These are phyloP conservation scores for Callithrix jacchus DNA, from an alignment of 2,113 vertebrate species.

Conservation along the genomic window DNA sequence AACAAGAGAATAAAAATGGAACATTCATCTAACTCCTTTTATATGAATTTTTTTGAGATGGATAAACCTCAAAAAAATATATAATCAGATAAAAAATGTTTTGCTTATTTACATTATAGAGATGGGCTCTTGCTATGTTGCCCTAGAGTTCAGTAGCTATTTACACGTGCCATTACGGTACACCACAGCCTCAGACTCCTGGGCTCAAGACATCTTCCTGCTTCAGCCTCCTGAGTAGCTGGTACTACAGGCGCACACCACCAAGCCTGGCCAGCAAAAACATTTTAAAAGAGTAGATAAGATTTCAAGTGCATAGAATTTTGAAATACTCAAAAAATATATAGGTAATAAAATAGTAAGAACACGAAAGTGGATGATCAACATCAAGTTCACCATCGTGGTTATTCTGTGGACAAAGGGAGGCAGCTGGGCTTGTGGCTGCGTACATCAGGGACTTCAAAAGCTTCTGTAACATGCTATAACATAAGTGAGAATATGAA, in stretches of 20 bases:
- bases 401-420: not conserved
- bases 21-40: not conserved
- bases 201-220: not conserved
- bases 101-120: not conserved
- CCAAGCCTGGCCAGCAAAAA: not conserved
- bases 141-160: not conserved
- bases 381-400: not conserved
- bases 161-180: not conserved
- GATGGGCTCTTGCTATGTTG: not conserved
- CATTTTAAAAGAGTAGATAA: not conserved
- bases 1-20: not conserved
- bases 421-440: not conserved
- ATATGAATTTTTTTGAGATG: not conserved
- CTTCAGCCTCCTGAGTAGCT: not conserved
- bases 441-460: not conserved
- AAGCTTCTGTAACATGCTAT: not conserved
- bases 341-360: not conserved
- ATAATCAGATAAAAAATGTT: not conserved
- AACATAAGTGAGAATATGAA: slow-evolving; percentile 30
- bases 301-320: not conserved
- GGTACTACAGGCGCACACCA: not conserved
- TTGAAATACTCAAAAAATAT: not conserved
- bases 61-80: not conserved
- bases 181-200: not conserved
- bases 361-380: not conserved